Evolutionary conservation across 2,888 invertebrate genomes (phyloP), one percentile per base, ranked within the genome.

Genomic region (Brachypterus glaber): DNA sequence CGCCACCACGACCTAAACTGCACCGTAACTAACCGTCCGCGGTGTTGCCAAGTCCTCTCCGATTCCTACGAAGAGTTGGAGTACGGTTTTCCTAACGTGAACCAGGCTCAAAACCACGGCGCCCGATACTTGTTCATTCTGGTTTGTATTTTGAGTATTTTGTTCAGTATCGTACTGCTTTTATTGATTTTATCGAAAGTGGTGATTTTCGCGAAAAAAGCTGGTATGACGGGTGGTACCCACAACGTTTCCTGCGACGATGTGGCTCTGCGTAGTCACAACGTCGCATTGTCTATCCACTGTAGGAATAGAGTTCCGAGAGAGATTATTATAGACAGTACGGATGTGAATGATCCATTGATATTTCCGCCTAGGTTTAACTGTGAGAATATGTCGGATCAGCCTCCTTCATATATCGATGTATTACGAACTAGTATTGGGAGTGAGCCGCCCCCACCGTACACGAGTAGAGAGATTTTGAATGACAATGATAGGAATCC

Each of bases 401-500:
- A 58, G 40, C 63, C 63, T 4, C 63, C 63, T 7, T 55, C 62
- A 1, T 63, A 63, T 41, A 45, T 59, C 5, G 63, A 63, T 27
- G 57, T 59, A 3, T 47, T 60, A 15, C 47, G 51, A 18, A 53
- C 45, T 32, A 46, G 46, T 16, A 35, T 46, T 30, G 33, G 49
- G 31, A 43, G 47, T 9, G 49, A 41, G 16, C 67, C 67, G 17
- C 70, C 70, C 2, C 71, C 71, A n/a, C 70, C 70, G 17, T 70
- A 69, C 43, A 57, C 59, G 3, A 63, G 63, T 41, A 45, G 54
- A 18, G 60, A 60, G 40, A 45, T 53, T 11, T 45, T 57, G 29
- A 53, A 57, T 35, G 41, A 9, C 27, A 13, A 9, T 13, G 27
- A 13, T 4, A 27, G 27, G 27, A 38, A 5, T 5, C 21, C n/a